phyloP scores from a whole-genome alignment of 2,888 invertebrate genomes.

The Geophilus truncorum region DNA sequence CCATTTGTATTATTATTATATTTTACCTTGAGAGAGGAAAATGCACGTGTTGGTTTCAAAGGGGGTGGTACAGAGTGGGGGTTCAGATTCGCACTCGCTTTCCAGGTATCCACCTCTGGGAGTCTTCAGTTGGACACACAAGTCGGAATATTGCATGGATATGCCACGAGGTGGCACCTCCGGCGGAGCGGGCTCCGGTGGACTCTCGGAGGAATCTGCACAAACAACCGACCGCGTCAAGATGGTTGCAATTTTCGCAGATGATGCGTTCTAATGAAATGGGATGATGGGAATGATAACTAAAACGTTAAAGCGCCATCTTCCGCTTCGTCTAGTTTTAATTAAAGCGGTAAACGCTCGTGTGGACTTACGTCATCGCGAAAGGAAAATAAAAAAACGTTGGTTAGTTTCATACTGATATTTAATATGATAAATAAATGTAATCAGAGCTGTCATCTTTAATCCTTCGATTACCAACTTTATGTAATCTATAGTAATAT shows the following conservation, averaged over 20 bases:
- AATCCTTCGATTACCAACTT: too few species aligned
- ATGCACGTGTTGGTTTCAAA: conserved; percentile 38
- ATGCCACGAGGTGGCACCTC: conserved; percentile 81
- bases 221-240: not conserved
- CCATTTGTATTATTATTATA: too few species aligned
- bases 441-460: too few species aligned
- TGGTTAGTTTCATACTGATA: too few species aligned
- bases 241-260: not conserved
- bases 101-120: conserved; percentile 33
- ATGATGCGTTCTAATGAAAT: not conserved
- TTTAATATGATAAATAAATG: too few species aligned
- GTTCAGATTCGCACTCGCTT: conserved; percentile 33
- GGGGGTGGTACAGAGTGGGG: conserved; percentile 33
- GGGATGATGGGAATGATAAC: not conserved
- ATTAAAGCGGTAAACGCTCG: too few species aligned
- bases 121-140: conserved; percentile 36
- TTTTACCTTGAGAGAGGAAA: conserved; percentile 41
- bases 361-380: too few species aligned
- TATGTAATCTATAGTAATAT: too few species aligned
- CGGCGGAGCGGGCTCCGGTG: conserved; percentile 78
- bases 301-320: not conserved
- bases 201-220: conserved; percentile 52
- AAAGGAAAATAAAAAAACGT: too few species aligned
- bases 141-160: conserved; percentile 60
- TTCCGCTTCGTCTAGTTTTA: too few species aligned